phyloP scores from a whole-genome alignment of 2,888 invertebrate species.

The Gortyna flavago region DNA sequence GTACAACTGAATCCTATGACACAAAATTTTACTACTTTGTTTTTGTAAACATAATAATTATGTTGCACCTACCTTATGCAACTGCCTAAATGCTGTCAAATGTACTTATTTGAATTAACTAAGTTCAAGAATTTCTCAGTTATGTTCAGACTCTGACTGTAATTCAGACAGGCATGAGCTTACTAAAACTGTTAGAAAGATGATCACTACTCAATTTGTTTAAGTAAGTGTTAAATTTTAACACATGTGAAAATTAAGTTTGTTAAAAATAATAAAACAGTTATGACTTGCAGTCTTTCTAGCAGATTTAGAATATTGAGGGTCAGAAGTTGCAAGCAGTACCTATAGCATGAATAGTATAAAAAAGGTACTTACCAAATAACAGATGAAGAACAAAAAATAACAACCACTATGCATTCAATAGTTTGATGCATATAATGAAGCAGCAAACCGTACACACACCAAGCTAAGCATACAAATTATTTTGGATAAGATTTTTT shows the following conservation, averaged over 20 bases:
- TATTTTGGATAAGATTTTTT: not conserved
- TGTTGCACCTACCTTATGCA: not conserved
- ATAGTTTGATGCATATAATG: constrained; percentile 8
- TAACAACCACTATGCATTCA: not conserved
- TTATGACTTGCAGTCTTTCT: not conserved
- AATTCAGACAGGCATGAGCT: not conserved
- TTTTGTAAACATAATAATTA: not conserved
- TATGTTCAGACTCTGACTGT: not conserved
- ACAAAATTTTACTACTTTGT: not conserved
- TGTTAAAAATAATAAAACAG: not conserved
- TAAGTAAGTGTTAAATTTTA: not conserved
- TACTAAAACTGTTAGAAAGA: not conserved
- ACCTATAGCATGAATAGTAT: not conserved
- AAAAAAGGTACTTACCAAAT: constrained; percentile 40
- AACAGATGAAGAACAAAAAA: not conserved
- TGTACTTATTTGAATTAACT: not conserved
- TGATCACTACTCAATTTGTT: not conserved
- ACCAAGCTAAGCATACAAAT: constrained; percentile 41
- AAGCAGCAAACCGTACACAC: constrained; percentile 17
- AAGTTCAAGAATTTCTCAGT: not conserved
- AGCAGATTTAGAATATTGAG: not conserved
- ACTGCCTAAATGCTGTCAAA: not conserved
- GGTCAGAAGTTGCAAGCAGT: not conserved
- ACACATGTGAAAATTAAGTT: not conserved
- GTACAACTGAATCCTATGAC: not conserved